Conservation (phyloP, 2,797 vertebrate genomes). For the Gorsachius magnificus region DNA sequence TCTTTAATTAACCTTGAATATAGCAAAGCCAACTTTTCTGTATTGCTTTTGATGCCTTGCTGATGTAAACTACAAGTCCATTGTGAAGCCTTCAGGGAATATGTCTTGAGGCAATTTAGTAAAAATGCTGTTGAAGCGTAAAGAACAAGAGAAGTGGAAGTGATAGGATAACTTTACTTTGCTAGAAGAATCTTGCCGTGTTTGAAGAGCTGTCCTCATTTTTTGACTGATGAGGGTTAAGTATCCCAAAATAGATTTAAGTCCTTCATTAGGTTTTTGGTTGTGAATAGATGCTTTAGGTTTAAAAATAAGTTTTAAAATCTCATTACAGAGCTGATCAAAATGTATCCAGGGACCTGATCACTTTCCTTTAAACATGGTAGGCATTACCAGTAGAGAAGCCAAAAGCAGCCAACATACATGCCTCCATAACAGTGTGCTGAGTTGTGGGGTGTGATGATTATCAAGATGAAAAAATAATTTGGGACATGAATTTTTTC, state of each 20-base stretch:
- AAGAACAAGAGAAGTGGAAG: constrained; percentile 62
- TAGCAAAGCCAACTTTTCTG: background rate
- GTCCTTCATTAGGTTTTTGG: background rate
- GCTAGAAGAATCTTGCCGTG: background rate
- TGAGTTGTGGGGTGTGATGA: background rate
- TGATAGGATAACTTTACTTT: constrained; percentile 40
- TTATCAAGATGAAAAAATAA: background rate
- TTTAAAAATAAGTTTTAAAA: background rate
- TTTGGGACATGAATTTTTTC: background rate
- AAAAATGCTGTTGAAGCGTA: constrained; percentile 44
- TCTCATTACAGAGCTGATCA: background rate
- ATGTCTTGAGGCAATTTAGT: constrained; percentile 25
- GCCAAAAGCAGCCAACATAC: background rate
- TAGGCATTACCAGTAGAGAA: background rate
- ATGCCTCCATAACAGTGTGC: background rate
- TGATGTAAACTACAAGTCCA: constrained; percentile 1
- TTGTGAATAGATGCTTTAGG: background rate
- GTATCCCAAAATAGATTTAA: background rate
- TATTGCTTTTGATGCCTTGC: background rate
- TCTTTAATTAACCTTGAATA: background rate
- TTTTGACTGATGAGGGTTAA: constrained; percentile 14
- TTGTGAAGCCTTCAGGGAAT: constrained; percentile 24
- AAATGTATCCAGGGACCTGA: background rate
- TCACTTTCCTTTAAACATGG: background rate
- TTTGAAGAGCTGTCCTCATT: constrained; percentile 30